phyloP scores from a whole-genome alignment of 2,888 invertebrate species.

The Heliconius aoede region DNA sequence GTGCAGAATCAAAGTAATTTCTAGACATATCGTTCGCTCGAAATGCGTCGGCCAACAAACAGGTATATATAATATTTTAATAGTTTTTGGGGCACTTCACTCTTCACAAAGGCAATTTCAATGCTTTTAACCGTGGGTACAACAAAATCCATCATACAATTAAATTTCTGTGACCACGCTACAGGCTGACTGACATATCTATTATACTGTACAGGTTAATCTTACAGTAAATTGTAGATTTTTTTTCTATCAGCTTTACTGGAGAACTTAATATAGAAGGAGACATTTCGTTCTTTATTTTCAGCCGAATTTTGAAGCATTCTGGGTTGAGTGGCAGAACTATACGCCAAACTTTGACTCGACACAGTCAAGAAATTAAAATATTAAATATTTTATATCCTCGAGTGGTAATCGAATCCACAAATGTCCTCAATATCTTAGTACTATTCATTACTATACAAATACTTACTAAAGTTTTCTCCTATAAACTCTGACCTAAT shows the following conservation, averaged over 20 bases:
- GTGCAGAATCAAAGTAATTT: conserved; percentile 33
- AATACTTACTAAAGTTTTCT: too few species aligned
- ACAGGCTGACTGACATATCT: neutral
- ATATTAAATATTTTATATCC: too few species aligned
- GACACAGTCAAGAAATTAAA: too few species aligned
- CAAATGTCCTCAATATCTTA: too few species aligned
- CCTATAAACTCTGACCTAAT: neutral
- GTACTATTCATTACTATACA: too few species aligned
- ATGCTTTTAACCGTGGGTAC: neutral
- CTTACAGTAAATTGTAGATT: neutral
- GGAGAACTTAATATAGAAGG: too few species aligned
- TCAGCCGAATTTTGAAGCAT: too few species aligned
- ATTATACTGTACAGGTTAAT: neutral
- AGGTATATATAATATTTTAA: conserved; percentile 30
- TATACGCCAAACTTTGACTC: too few species aligned
- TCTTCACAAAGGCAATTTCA: conserved; percentile 18
- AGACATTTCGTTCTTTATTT: too few species aligned
- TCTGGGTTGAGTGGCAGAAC: too few species aligned
- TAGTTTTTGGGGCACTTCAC: conserved; percentile 20
- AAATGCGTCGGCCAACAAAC: conserved; percentile 21
- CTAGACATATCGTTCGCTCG: conserved; percentile 26
- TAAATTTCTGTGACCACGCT: neutral
- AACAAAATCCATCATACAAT: neutral
- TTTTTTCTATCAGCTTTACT: too few species aligned
- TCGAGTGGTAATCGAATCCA: too few species aligned